Evolutionary conservation across 2,797 vertebrate species (phyloP), one percentile per base, ranked within the genome.

Genomic region (Clarias pachynema): DNA sequence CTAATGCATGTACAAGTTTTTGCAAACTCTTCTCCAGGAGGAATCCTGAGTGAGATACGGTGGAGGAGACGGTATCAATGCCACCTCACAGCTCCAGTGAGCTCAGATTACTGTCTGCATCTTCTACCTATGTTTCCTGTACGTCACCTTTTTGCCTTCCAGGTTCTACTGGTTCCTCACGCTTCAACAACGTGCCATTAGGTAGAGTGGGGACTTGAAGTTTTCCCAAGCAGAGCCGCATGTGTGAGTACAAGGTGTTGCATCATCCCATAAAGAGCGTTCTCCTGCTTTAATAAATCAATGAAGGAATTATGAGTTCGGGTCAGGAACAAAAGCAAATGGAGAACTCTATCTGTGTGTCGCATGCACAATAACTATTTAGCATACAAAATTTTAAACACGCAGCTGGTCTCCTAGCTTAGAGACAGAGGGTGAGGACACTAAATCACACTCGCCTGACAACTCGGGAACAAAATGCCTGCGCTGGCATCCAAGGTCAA

Each of bases 401-500:
- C 63, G 29, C 8, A 63, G 24, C 59, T 63, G 77, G 24, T 63
- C 15, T 44, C 34, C 24, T 9, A 49, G 34, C 6, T 0, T 15
- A 65, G 59, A 63, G 14, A 63, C 37, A 79, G 37, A 63, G 78
- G 4, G 60, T 18, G 0, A 81, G 63, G 18, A 81, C 29, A 65
- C 29, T 2, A 29, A 79, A 26, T 79, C 29, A 49, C 37, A 49
- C 66, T 75, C 9, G 18, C 44, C 24, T 81, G 70, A 85, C 84
- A 85, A 74, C 69, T 81, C 60, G 34, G n/a, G 53, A 15, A 65
- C 68, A 85, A 57, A 84, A 86, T 63, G 16, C 53, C 40, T 70
- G 70, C 37, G 69, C 57, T 34, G 63, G 49, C 44, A 82, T 82
- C 24, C 77, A 84, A 68, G 68, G 66, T 62, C 81, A 70, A 44